Percentiles rank a stretch among this genome's conserved stretches.
Conservation (phyloP, 2,888 invertebrate genomes). For the Eurois occulta region DNA sequence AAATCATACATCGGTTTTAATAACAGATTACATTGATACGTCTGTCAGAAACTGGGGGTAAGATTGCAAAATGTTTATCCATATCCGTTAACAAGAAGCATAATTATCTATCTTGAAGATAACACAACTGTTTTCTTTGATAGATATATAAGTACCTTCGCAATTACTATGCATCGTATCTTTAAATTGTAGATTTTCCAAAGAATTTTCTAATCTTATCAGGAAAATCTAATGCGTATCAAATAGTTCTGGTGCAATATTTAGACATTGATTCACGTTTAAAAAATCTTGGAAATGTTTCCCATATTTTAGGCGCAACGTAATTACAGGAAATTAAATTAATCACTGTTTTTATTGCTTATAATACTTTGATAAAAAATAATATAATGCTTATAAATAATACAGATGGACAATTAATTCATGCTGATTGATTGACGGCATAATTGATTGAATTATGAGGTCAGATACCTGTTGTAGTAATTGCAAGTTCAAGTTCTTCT, state of each 20-base stretch:
- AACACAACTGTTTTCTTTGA: slow-evolving; percentile 11
- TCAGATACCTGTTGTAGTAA: background rate
- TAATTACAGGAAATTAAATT: background rate
- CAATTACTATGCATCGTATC: slow-evolving; percentile 7
- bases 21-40: background rate
- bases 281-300: slow-evolving; percentile 7
- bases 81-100: slow-evolving; percentile 13
- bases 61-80: background rate
- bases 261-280: slow-evolving; percentile 2
- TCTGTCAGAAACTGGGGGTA: background rate
- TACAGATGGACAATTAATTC: slow-evolving; percentile 31
- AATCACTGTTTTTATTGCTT: slow-evolving; percentile 10
- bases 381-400: no score
- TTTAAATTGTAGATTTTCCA: slow-evolving; percentile 15
- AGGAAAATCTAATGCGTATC: slow-evolving; percentile 17
- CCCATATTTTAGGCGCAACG: background rate
- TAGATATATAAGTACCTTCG: background rate
- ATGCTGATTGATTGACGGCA: slow-evolving; percentile 5
- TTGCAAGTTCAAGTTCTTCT: background rate
- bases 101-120: slow-evolving; percentile 25
- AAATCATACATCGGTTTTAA: background rate
- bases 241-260: background rate
- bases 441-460: slow-evolving; percentile 6
- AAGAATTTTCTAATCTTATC: slow-evolving; percentile 20
- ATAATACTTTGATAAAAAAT: background rate